Evolutionary conservation across 2,888 invertebrate genomes (phyloP).

Genomic region (Drosophila limbata): DNA sequence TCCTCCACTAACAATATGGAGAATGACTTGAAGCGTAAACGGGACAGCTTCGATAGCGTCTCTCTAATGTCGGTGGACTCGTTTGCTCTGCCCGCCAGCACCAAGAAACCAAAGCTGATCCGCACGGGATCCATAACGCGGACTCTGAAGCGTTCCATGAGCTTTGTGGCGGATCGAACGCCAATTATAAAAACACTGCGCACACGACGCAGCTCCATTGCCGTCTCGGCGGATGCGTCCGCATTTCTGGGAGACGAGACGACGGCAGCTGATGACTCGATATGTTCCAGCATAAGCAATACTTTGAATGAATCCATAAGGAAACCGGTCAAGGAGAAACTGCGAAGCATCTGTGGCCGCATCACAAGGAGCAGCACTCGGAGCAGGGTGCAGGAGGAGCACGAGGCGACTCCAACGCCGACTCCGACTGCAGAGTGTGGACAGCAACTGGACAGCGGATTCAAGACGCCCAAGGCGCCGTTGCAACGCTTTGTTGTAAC

Average conservation of each 20-base stretch:
- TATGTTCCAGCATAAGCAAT: constrained; percentile 83
- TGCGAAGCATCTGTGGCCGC: constrained; percentile 82
- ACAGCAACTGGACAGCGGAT: constrained; percentile 69
- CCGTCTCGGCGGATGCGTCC: constrained; percentile 63
- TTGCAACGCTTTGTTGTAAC: constrained; percentile 51
- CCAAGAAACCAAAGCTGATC: constrained; percentile 85
- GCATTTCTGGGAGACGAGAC: constrained; percentile 58
- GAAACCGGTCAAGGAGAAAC: constrained; percentile 83
- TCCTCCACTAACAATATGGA: constrained; percentile 64
- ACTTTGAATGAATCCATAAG: constrained; percentile 84
- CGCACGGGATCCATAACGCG: constrained; percentile 85
- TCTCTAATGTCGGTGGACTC: constrained; percentile 85
- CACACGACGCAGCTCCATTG: constrained; percentile 80
- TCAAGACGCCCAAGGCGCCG: constrained; percentile 85
- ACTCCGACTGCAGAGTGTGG: constrained; percentile 58
- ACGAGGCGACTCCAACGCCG: constrained; percentile 49
- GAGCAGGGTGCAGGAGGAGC: constrained; percentile 29
- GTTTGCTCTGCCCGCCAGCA: constrained; percentile 80
- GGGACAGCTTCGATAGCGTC: constrained; percentile 84
- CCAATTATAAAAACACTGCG: constrained; percentile 79
- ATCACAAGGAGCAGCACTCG: constrained; percentile 79
- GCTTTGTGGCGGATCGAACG: constrained; percentile 84
- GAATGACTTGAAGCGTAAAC: constrained; percentile 83
- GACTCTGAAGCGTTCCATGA: constrained; percentile 84
- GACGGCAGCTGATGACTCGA: constrained; percentile 73